phyloP scores from a whole-genome alignment of 2,888 invertebrate species.

The Chorisops tibialis region DNA sequence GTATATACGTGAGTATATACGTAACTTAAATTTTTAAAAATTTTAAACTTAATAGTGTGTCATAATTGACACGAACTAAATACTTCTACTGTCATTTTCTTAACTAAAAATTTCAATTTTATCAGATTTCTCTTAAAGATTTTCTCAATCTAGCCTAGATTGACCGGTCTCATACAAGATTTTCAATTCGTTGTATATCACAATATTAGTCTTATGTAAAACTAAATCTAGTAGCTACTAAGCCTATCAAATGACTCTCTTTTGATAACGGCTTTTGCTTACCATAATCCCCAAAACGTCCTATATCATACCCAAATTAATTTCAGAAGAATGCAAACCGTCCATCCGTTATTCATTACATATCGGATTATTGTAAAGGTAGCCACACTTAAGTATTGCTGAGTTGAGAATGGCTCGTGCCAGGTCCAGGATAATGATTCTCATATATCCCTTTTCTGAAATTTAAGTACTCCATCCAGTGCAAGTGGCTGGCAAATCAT shows the following conservation, averaged over 20 bases:
- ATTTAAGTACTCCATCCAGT: not conserved
- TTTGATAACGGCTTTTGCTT: slow-evolving; percentile 7
- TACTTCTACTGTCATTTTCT: too few relatives aligned
- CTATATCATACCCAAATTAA: slow-evolving; percentile 30
- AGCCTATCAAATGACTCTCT: not conserved
- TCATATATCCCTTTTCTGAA: slow-evolving; percentile 18
- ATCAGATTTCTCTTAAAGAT: too few relatives aligned
- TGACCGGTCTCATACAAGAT: too few relatives aligned
- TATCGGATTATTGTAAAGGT: not conserved
- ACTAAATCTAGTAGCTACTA: not conserved
- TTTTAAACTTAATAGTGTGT: too few relatives aligned
- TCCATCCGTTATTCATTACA: slow-evolving; percentile 17
- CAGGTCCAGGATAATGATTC: slow-evolving; percentile 9
- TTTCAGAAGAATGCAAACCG: slow-evolving; percentile 24
- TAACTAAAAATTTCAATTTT: too few relatives aligned
- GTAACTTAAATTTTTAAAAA: too few relatives aligned
- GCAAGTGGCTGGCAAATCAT: slow-evolving; percentile 24
- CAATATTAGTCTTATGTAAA: too few relatives aligned
- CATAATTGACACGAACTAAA: too few relatives aligned
- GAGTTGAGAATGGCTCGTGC: not conserved
- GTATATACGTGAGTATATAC: too few relatives aligned
- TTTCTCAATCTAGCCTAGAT: too few relatives aligned
- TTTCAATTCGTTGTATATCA: too few relatives aligned
- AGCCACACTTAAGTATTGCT: not conserved
- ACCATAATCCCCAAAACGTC: slow-evolving; percentile 11